phyloP scores from a whole-genome alignment of 2,888 invertebrate species.

The Subacronicta megacephala region DNA sequence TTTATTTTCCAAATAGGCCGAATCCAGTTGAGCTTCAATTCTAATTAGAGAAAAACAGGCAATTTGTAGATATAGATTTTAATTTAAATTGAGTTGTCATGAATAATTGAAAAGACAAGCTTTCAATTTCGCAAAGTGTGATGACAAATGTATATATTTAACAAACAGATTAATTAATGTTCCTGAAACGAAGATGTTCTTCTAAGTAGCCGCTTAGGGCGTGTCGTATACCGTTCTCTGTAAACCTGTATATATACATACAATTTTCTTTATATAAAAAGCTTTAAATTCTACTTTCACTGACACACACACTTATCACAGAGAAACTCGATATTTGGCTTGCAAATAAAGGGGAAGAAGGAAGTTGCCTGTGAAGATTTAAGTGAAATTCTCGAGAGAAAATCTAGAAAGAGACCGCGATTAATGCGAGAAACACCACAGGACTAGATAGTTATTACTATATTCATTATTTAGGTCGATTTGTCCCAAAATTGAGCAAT shows the following conservation, averaged over 20 bases:
- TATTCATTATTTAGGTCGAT: too few species aligned
- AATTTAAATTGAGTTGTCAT: slow-evolving; percentile 68
- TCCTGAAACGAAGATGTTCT: slow-evolving; percentile 10
- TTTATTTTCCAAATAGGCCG: slow-evolving; percentile 62
- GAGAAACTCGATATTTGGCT: too few species aligned
- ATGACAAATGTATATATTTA: slow-evolving; percentile 57
- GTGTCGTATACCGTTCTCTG: not conserved
- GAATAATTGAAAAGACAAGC: slow-evolving; percentile 63
- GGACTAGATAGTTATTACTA: too few species aligned
- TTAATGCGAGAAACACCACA: too few species aligned
- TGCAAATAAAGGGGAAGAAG: too few species aligned
- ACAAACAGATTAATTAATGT: slow-evolving; percentile 42
- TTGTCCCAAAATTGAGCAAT: too few species aligned
- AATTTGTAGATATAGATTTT: slow-evolving; percentile 66
- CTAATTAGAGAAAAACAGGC: slow-evolving; percentile 69
- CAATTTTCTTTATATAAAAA: not conserved
- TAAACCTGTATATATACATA: not conserved
- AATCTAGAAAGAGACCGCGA: too few species aligned
- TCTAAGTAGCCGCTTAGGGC: slow-evolving; percentile 15
- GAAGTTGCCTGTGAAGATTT: too few species aligned
- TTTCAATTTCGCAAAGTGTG: slow-evolving; percentile 56
- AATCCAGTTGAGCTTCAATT: slow-evolving; percentile 60
- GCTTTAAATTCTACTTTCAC: too few species aligned
- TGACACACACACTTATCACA: too few species aligned
- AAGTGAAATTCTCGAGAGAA: too few species aligned